Conservation (phyloP, 2,888 invertebrate genomes). For the Tenthredo amoena region DNA sequence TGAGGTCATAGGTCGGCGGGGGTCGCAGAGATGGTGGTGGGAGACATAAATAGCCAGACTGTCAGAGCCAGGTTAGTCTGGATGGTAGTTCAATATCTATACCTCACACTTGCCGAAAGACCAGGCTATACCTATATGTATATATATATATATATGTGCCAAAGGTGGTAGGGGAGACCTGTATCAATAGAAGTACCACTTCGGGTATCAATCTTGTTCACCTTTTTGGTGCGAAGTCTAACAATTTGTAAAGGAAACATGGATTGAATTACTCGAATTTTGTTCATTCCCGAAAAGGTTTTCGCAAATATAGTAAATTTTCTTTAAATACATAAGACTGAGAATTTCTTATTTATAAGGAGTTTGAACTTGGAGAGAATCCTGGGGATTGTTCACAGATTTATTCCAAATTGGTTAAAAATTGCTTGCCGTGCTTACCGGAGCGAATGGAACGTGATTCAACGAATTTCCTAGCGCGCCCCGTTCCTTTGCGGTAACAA, state of each 20-base stretch:
- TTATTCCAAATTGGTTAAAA: conserved; percentile 36
- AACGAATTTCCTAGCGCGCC: conserved; percentile 28
- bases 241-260: background rate
- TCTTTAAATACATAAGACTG: background rate
- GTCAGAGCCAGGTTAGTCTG: conserved; percentile 49
- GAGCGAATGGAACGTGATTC: conserved; percentile 47
- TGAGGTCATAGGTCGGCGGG: conserved; percentile 41
- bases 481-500: conserved; percentile 38
- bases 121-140: background rate
- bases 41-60: conserved; percentile 47
- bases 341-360: background rate
- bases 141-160: too few relatives aligned
- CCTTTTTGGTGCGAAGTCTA: conserved; percentile 11
- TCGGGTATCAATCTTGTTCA: conserved; percentile 42
- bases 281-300: background rate
- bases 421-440: conserved; percentile 20
- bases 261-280: background rate
- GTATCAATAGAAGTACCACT: conserved; percentile 46
- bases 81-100: conserved; percentile 50
- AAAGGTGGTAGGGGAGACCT: background rate
- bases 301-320: background rate
- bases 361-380: background rate
- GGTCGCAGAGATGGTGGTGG: conserved; percentile 40
- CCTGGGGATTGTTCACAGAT: conserved; percentile 1
- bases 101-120: conserved; percentile 45